A percentile compares a stretch with the other conserved stretches of the same genome.
phyloP scores from a whole-genome alignment of 2,113 vertebrate genomes.

The Microcebus jonahi region DNA sequence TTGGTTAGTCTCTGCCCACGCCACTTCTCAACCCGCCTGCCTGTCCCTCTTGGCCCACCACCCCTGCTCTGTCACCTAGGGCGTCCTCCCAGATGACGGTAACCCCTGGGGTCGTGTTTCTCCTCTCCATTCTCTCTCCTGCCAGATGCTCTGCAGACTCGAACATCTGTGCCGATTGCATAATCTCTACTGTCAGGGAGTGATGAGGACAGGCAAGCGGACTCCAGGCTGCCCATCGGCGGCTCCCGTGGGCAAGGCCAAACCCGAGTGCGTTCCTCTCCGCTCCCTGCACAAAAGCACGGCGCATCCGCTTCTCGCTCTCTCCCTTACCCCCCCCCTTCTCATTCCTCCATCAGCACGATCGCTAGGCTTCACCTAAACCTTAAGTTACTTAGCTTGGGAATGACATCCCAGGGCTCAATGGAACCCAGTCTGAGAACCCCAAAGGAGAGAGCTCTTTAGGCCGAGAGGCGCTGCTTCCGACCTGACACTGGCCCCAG shows the following conservation, averaged over 20 bases:
- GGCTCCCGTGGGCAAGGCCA: not conserved
- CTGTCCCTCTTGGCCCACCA: not conserved
- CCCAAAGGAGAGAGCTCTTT: rapidly evolving
- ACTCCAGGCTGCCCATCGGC: not conserved
- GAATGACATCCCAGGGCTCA: not conserved
- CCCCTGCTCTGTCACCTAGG: not conserved
- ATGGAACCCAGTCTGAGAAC: not conserved
- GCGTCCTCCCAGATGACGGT: not conserved
- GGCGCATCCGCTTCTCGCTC: rapidly evolving
- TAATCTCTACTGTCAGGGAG: not conserved
- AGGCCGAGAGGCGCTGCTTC: too few species aligned
- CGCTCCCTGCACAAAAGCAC: not conserved
- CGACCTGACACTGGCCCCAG: not conserved
- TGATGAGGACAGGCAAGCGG: not conserved
- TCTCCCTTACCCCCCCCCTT: rapidly evolving
- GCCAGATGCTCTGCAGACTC: not conserved
- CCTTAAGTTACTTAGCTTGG: not conserved
- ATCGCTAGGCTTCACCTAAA: not conserved
- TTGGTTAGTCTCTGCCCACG: too few species aligned
- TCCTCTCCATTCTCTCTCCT: not conserved
- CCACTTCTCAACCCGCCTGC: not conserved
- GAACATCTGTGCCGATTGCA: not conserved
- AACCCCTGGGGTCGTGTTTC: not conserved
- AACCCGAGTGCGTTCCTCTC: too few species aligned
- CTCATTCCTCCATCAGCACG: not conserved